Evolutionary conservation across 2,888 invertebrate genomes (phyloP).

Genomic region (Patella pellucida): DNA sequence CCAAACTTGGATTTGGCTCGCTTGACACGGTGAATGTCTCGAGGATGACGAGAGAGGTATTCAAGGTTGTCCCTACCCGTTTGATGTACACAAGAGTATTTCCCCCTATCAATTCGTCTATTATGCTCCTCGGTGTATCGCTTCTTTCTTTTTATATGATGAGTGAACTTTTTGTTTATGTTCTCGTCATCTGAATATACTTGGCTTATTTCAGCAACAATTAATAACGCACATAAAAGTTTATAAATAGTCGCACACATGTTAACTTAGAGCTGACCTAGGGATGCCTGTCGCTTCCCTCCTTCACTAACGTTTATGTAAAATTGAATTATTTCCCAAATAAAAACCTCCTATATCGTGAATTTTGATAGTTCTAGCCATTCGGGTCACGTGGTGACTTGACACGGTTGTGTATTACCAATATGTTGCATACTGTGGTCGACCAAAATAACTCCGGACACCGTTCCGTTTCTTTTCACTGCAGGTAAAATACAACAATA

Average conservation of each 20-base stretch:
- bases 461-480: not conserved
- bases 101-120: not conserved
- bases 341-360: not conserved
- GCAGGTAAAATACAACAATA: not conserved
- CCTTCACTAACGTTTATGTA: not conserved
- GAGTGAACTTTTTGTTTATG: conserved; percentile 5
- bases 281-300: too few relatives aligned
- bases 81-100: not conserved
- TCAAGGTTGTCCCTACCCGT: conserved; percentile 11
- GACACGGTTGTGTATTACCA: not conserved
- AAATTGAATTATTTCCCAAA: not conserved
- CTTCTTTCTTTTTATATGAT: not conserved
- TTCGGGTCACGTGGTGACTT: not conserved
- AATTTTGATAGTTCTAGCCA: conserved; percentile 5
- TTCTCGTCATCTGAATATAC: not conserved
- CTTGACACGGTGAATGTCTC: conserved; percentile 14
- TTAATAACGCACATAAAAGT: not conserved
- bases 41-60: conserved; percentile 24
- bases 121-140: not conserved
- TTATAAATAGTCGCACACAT: not conserved
- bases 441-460: not conserved
- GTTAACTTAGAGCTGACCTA: too few relatives aligned
- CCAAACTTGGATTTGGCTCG: conserved; percentile 33
- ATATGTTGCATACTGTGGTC: not conserved
- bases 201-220: not conserved